These are phyloP conservation scores for Lycia hirtaria DNA, from an alignment of 2,888 invertebrate species.

Conservation along the genomic window DNA sequence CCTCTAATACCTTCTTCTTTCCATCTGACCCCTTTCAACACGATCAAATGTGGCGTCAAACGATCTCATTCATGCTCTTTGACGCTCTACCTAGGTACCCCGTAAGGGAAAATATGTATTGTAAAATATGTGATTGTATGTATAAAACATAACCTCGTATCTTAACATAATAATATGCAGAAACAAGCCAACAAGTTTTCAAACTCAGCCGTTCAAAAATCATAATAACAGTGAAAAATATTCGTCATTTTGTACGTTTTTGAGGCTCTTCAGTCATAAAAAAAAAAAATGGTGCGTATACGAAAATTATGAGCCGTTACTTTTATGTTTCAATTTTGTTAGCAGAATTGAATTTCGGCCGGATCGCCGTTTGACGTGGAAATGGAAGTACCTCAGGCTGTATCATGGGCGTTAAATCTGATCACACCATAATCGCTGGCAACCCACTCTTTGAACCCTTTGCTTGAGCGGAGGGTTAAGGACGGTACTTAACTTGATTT, in stretches of 20 bases:
- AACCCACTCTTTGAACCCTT: slow-evolving; percentile 24
- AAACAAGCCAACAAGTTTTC: not conserved
- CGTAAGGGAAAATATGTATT: no score
- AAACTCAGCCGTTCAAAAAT: slow-evolving; percentile 15
- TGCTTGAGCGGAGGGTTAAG: slow-evolving; percentile 10
- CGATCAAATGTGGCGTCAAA: no score
- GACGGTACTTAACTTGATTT: slow-evolving; percentile 14
- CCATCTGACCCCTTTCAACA: no score
- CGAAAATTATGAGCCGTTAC: slow-evolving; percentile 40
- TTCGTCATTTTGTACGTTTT: slow-evolving; percentile 34
- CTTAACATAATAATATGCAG: no score
- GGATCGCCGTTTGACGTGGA: slow-evolving; percentile 34
- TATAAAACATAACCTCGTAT: no score
- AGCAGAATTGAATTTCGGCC: slow-evolving; percentile 39
- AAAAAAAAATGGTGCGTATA: slow-evolving; percentile 37
- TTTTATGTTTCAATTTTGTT: slow-evolving; percentile 48
- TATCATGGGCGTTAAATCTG: slow-evolving; percentile 36
- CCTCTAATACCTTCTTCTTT: no score
- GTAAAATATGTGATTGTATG: no score
- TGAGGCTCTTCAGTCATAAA: slow-evolving; percentile 38
- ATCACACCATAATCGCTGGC: slow-evolving; percentile 37
- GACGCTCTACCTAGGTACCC: no score
- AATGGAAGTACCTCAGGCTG: slow-evolving; percentile 19
- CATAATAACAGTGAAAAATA: slow-evolving; percentile 23
- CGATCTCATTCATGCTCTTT: no score